Percentiles rank a stretch among this genome's conserved stretches.
Evolutionary conservation across 37 sponge, comb jelly and placozoan genomes (phyloP).

Genomic region (Spongia lamella): DNA sequence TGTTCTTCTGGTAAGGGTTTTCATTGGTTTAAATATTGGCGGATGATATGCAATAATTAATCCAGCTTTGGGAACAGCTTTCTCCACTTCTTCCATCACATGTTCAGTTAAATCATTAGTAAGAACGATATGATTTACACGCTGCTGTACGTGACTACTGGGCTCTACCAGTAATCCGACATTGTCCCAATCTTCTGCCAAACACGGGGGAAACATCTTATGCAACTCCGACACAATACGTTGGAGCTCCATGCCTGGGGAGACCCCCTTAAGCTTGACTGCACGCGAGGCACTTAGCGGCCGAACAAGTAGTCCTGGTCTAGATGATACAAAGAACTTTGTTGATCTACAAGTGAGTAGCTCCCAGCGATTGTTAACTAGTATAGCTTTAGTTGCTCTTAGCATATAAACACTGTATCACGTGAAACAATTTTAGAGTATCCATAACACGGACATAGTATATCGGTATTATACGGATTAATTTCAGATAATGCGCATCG

Average conservation of each 20-base stretch:
- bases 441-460: too few relatives aligned
- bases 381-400: too few relatives aligned
- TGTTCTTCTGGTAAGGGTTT: conserved; percentile 70
- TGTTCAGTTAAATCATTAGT: conserved; percentile 94
- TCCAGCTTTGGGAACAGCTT: conserved; percentile 2
- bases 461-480: too few relatives aligned
- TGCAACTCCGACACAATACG: conserved; percentile 57
- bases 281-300: too few relatives aligned
- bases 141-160: not conserved
- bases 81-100: conserved; percentile 74
- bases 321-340: too few relatives aligned
- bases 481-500: too few relatives aligned
- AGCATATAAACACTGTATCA: too few relatives aligned
- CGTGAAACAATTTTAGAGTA: too few relatives aligned
- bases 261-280: too few relatives aligned
- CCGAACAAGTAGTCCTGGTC: too few relatives aligned
- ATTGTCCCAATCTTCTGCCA: conserved; percentile 92
- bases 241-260: conserved; percentile 80
- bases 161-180: conserved; percentile 92
- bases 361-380: too few relatives aligned
- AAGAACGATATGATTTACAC: conserved; percentile 49
- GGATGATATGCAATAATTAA: conserved; percentile 93
- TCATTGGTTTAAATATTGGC: conserved; percentile 85
- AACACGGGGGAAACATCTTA: conserved; percentile 51
- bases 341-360: too few relatives aligned